These are phyloP conservation scores for Sphyrna mokarran DNA, from an alignment of 2,113 vertebrate genomes.

Conservation along the genomic window DNA sequence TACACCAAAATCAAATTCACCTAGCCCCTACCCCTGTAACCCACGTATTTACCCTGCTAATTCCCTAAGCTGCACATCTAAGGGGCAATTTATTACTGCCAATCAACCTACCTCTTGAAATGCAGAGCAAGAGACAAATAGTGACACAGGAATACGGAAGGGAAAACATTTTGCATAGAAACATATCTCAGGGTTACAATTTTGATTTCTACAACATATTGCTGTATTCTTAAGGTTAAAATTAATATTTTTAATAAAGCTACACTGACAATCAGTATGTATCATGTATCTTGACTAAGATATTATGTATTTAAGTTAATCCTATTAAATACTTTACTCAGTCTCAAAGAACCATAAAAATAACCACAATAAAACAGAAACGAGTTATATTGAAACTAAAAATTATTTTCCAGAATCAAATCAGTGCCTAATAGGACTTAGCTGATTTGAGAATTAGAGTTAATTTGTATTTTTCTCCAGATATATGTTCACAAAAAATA, in stretches of 20 bases:
- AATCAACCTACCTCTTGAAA: not conserved
- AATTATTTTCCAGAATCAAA: not conserved
- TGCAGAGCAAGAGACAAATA: not conserved
- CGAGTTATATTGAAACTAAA: not conserved
- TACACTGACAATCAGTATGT: not conserved
- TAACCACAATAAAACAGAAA: not conserved
- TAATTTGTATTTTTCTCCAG: not conserved
- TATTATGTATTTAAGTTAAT: not conserved
- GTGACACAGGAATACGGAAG: not conserved
- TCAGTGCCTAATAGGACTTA: not conserved
- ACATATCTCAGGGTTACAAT: not conserved
- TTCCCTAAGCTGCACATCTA: no score
- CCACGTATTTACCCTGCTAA: no score
- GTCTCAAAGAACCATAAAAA: not conserved
- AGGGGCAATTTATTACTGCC: no score
- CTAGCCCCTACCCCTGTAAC: no score
- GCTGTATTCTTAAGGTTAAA: not conserved
- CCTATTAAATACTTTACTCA: not conserved
- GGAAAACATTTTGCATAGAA: not conserved
- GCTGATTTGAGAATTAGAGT: not conserved
- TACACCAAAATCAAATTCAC: no score
- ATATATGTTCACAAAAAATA: not conserved
- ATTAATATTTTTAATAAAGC: not conserved
- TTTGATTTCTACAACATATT: not conserved
- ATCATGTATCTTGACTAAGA: not conserved